Conservation (phyloP, 2,797 vertebrate species). For the Sebastes alutus region DNA sequence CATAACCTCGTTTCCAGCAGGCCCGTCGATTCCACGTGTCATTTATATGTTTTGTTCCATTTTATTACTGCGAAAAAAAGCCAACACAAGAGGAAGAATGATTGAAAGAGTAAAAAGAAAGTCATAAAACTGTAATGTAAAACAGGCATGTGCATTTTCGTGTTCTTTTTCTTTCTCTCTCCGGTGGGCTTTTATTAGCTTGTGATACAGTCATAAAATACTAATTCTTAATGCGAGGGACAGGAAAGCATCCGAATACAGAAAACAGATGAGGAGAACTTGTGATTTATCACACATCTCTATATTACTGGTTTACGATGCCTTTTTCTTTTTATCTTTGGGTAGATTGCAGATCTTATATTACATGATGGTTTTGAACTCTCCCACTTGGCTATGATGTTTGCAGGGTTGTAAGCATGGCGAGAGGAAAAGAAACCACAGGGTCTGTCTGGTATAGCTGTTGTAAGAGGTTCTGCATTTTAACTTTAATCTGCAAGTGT, state of each 20-base stretch:
- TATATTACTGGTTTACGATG: background rate
- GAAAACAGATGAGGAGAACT: background rate
- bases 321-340: background rate
- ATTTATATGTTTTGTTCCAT: constrained; percentile 34
- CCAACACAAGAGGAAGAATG: constrained; percentile 1
- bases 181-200: constrained; percentile 17
- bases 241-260: constrained; percentile 6
- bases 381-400: constrained; percentile 1
- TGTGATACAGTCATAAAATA: constrained; percentile 11
- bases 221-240: background rate
- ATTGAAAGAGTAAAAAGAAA: constrained; percentile 11
- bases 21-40: constrained; percentile 35
- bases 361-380: background rate
- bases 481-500: constrained; percentile 36
- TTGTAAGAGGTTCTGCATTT: constrained; percentile 30
- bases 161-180: background rate
- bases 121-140: constrained; percentile 10
- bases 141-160: constrained; percentile 21
- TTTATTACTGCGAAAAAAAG: constrained; percentile 22
- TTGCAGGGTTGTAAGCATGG: background rate
- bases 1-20: constrained; percentile 48
- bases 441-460: constrained; percentile 4
- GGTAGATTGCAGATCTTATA: background rate
- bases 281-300: constrained; percentile 9
- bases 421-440: constrained; percentile 2